Conservation (phyloP, 2,888 invertebrate species). For the Agapetus fuscipes region DNA sequence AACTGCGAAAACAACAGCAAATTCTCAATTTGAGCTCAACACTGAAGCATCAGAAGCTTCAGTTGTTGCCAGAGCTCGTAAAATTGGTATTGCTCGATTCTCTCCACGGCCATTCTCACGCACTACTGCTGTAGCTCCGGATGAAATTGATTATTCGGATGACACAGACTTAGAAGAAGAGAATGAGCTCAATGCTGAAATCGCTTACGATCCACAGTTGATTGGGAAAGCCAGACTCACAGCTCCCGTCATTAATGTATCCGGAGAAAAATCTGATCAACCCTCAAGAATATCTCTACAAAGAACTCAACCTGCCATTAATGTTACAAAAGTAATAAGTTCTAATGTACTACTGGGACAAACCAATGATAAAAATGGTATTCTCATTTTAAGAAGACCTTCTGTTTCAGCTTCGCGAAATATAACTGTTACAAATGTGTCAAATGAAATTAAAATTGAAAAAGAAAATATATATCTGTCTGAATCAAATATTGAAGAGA, state of each 20-base stretch:
- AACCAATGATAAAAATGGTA: slow-evolving; percentile 18
- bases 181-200: slow-evolving; percentile 16
- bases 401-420: slow-evolving; percentile 28
- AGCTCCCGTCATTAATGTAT: slow-evolving; percentile 16
- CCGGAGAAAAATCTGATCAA: slow-evolving; percentile 8
- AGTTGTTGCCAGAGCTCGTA: slow-evolving; percentile 14
- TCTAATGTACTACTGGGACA: slow-evolving; percentile 18
- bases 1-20: slow-evolving; percentile 14
- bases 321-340: slow-evolving; percentile 20
- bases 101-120: slow-evolving; percentile 38
- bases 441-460: slow-evolving; percentile 28
- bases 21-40: slow-evolving; percentile 13
- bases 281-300: slow-evolving; percentile 1
- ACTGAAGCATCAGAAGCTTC: slow-evolving; percentile 17
- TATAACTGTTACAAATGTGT: slow-evolving; percentile 21
- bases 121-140: slow-evolving; percentile 21
- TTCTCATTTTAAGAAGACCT: slow-evolving; percentile 23
- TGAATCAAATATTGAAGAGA: slow-evolving; percentile 42
- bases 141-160: slow-evolving; percentile 8
- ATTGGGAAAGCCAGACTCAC: slow-evolving; percentile 14
- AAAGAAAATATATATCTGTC: slow-evolving; percentile 36
- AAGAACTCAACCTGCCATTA: slow-evolving; percentile 6
- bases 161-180: slow-evolving; percentile 9
- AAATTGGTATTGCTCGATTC: slow-evolving; percentile 32
- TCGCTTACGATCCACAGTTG: slow-evolving; percentile 10